These are phyloP conservation scores for Pteria penguin DNA, from an alignment of 2,888 invertebrate genomes.

Conservation along the genomic window DNA sequence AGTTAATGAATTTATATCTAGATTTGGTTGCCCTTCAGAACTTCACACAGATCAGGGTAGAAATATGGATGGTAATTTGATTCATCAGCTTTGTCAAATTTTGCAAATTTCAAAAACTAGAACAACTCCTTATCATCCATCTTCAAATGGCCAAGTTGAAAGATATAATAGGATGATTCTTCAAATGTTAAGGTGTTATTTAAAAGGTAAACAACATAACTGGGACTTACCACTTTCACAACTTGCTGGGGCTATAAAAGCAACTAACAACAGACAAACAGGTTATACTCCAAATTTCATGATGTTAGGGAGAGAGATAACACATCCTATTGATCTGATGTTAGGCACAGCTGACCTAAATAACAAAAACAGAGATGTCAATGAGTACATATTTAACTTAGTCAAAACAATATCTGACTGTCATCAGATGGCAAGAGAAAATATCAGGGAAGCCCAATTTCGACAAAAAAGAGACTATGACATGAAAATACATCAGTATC, in stretches of 20 bases:
- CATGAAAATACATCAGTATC: not conserved
- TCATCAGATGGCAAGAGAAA: slow-evolving; percentile 18
- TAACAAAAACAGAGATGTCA: not conserved
- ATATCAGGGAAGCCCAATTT: not conserved
- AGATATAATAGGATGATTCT: slow-evolving; percentile 27
- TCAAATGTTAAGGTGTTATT: slow-evolving; percentile 12
- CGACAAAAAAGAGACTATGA: slow-evolving; percentile 6
- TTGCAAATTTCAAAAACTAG: too few relatives aligned
- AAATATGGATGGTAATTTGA: slow-evolving; percentile 34
- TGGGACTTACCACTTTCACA: slow-evolving; percentile 26
- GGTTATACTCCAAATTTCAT: slow-evolving; percentile 41
- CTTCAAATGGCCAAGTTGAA: slow-evolving; percentile 32
- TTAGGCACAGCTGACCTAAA: not conserved
- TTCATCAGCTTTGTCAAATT: slow-evolving; percentile 30
- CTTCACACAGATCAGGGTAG: slow-evolving; percentile 32
- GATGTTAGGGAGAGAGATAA: slow-evolving; percentile 41
- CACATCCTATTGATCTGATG: slow-evolving; percentile 29
- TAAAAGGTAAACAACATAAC: slow-evolving; percentile 8
- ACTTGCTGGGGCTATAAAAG: slow-evolving; percentile 30
- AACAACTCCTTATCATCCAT: too few relatives aligned
- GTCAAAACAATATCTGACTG: not conserved
- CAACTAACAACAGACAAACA: slow-evolving; percentile 35
- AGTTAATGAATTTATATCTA: not conserved
- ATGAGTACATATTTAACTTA: slow-evolving; percentile 4
- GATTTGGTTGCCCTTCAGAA: slow-evolving; percentile 30